Evolutionary conservation across 1,140 invertebrate genomes (phyloP).

Genomic region (Cepaea nemoralis): DNA sequence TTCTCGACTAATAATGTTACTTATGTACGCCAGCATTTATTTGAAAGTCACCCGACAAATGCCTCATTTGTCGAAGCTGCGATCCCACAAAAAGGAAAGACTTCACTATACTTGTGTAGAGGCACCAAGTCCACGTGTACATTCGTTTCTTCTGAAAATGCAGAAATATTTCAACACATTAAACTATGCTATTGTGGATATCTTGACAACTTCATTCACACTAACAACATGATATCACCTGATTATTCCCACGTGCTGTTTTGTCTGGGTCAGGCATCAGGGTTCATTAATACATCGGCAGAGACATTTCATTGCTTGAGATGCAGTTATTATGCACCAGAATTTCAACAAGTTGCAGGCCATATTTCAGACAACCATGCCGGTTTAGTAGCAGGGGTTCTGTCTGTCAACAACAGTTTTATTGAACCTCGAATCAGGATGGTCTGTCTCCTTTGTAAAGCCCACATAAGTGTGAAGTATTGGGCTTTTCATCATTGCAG

Average conservation of each 20-base stretch:
- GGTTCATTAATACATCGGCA: neutral
- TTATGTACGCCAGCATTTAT: slow-evolving; percentile 10
- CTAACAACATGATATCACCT: no score
- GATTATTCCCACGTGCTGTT: slow-evolving; percentile 9
- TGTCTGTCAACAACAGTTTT: neutral
- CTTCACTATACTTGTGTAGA: neutral
- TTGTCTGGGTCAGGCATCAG: slow-evolving; percentile 4
- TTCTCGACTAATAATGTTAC: neutral
- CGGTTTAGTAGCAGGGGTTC: neutral
- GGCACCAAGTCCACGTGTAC: neutral
- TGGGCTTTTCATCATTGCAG: slow-evolving; percentile 13
- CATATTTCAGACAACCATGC: slow-evolving; percentile 4
- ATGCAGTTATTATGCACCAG: neutral
- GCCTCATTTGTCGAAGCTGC: neutral
- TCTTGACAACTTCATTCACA: slow-evolving; percentile 5
- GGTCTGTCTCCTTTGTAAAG: neutral
- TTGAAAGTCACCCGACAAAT: neutral
- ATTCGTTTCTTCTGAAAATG: neutral
- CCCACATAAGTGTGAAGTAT: neutral
- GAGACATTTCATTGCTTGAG: neutral
- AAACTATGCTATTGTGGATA: slow-evolving; percentile 19
- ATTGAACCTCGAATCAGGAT: neutral
- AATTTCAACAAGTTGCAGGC: neutral
- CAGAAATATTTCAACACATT: slow-evolving; percentile 29
- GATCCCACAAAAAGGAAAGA: neutral